A percentile compares a stretch with the other conserved stretches of the same genome.
These are phyloP conservation scores for Adelognathus sp. DNA, from an alignment of 2,888 invertebrate genomes.

Conservation along the genomic window DNA sequence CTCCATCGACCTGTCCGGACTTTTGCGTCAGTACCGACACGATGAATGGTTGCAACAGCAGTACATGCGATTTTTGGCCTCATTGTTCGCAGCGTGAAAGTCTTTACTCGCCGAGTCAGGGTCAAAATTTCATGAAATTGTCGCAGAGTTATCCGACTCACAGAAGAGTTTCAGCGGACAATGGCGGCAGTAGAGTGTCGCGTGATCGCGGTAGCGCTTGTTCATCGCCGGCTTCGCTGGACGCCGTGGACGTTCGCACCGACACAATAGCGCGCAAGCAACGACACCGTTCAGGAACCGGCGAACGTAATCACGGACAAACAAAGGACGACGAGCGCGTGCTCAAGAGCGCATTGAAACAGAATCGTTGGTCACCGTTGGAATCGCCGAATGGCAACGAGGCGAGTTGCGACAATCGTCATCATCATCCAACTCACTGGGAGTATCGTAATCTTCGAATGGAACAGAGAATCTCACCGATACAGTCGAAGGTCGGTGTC, in stretches of 20 bases:
- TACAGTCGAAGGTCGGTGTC: slow-evolving; percentile 65
- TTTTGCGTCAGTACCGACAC: slow-evolving; percentile 73
- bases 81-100: slow-evolving; percentile 82
- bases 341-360: slow-evolving; percentile 72
- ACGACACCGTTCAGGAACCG: slow-evolving; percentile 11
- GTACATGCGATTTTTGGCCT: slow-evolving; percentile 86
- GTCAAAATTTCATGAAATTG: slow-evolving; percentile 79
- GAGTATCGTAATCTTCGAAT: slow-evolving; percentile 55
- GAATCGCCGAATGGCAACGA: slow-evolving; percentile 68
- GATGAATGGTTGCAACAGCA: slow-evolving; percentile 82
- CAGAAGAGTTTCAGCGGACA: slow-evolving; percentile 79
- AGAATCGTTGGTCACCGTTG: slow-evolving; percentile 68
- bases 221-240: slow-evolving; percentile 80
- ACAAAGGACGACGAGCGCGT: slow-evolving; percentile 70
- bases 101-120: slow-evolving; percentile 73
- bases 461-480: slow-evolving; percentile 70
- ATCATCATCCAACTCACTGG: slow-evolving; percentile 62
- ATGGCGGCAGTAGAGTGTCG: slow-evolving; percentile 58
- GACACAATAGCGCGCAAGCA: slow-evolving; percentile 66
- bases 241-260: slow-evolving; percentile 75
- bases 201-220: slow-evolving; percentile 72
- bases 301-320: slow-evolving; percentile 54
- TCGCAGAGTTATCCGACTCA: slow-evolving; percentile 84
- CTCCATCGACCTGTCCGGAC: slow-evolving; percentile 67
- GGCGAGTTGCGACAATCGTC: slow-evolving; percentile 59